Percentiles rank a stretch among this genome's conserved stretches.
Evolutionary conservation across 2,113 vertebrate species (phyloP).

Genomic region (Procapra przewalskii): DNA sequence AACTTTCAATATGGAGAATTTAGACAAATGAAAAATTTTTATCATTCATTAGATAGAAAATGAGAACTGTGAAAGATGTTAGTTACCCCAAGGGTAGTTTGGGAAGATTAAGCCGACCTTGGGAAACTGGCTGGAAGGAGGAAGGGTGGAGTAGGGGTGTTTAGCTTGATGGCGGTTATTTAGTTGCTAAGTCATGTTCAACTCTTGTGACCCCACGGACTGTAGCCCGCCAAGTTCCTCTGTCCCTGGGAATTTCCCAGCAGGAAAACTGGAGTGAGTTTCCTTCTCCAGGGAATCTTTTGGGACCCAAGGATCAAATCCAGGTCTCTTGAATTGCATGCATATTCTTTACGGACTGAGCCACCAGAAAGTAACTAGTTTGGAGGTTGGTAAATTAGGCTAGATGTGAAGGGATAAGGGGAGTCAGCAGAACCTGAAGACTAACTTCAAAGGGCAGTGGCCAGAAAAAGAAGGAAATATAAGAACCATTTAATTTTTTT

Average conservation of each 20-base stretch:
- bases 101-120: neutral
- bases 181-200: neutral
- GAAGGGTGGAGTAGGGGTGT: neutral
- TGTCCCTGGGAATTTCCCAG: neutral
- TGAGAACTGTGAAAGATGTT: neutral
- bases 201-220: neutral
- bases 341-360: neutral
- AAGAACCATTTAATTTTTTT: neutral
- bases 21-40: neutral
- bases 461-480: neutral
- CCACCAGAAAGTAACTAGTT: neutral
- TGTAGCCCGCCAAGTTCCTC: neutral
- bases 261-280: neutral
- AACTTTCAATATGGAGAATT: neutral
- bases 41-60: slow-evolving; percentile 4
- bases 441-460: neutral
- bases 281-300: neutral
- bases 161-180: neutral
- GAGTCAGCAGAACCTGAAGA: neutral
- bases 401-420: neutral
- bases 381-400: neutral
- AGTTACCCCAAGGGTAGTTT: neutral
- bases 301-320: neutral
- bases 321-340: neutral
- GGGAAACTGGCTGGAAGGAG: neutral